Percentiles rank a stretch among this genome's conserved stretches.
phyloP scores from a whole-genome alignment of 2,888 invertebrate genomes.

The Panorpa germanica region DNA sequence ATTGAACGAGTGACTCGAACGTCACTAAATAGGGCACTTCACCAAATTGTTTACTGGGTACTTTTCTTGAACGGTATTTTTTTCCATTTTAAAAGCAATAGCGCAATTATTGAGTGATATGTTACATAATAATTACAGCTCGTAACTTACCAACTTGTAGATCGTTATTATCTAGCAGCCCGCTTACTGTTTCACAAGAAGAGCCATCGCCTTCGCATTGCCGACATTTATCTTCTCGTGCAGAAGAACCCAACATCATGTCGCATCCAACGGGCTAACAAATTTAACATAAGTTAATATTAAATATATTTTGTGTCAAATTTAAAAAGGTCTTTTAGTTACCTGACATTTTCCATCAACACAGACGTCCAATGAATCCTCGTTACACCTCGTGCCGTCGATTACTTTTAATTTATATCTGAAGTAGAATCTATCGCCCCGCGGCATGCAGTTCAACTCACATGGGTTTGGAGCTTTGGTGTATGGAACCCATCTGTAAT shows the following conservation, averaged over 20 bases:
- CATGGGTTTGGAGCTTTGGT: conserved; percentile 77
- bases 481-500: conserved; percentile 68
- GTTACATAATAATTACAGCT: too few relatives aligned
- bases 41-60: too few relatives aligned
- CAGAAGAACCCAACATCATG: conserved; percentile 75
- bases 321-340: conserved; percentile 17
- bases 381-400: conserved; percentile 69
- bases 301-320: conserved; percentile 3
- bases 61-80: too few relatives aligned
- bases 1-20: too few relatives aligned
- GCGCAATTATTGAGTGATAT: too few relatives aligned
- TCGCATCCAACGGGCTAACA: conserved; percentile 81
- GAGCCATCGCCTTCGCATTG: conserved; percentile 85
- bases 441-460: conserved; percentile 90
- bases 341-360: conserved; percentile 89
- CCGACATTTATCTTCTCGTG: conserved; percentile 77
- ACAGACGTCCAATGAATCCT: conserved; percentile 77
- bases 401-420: conserved; percentile 61
- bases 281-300: not conserved
- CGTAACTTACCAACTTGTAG: conserved; percentile 43
- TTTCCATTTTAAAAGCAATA: too few relatives aligned
- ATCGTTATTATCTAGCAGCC: conserved; percentile 50
- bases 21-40: too few relatives aligned
- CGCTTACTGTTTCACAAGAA: conserved; percentile 62
- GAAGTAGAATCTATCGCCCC: conserved; percentile 79